Evolutionary conservation across 2,888 invertebrate species (phyloP).

Genomic region (Dermolepida albohirtum): DNA sequence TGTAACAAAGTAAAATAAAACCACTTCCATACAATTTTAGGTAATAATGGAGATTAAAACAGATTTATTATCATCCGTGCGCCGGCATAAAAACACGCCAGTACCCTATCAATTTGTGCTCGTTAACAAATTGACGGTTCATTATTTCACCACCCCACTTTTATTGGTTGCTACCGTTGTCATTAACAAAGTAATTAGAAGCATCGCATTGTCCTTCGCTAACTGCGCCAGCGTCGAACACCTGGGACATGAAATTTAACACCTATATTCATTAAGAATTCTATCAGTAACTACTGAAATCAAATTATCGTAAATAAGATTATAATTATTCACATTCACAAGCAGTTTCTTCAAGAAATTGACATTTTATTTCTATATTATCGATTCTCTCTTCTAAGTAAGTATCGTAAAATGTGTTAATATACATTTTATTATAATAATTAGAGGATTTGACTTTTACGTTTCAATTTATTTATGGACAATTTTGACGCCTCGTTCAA

Average conservation of each 20-base stretch:
- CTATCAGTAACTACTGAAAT: slow-evolving; percentile 12
- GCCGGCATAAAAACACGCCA: slow-evolving; percentile 14
- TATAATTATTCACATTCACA: background rate
- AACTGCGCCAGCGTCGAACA: slow-evolving; percentile 32
- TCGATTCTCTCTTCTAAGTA: no score
- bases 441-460: slow-evolving; percentile 11
- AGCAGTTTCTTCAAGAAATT: background rate
- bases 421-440: background rate
- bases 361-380: background rate
- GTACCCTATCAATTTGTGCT: slow-evolving; percentile 46
- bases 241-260: slow-evolving; percentile 45
- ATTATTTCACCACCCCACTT: slow-evolving; percentile 49
- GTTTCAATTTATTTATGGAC: slow-evolving; percentile 19
- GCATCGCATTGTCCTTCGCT: slow-evolving; percentile 45
- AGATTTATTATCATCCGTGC: slow-evolving; percentile 13
- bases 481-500: slow-evolving; percentile 17
- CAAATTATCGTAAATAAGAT: slow-evolving; percentile 5
- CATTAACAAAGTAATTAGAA: slow-evolving; percentile 51
- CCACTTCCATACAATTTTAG: slow-evolving; percentile 49
- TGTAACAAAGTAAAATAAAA: no score
- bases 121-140: slow-evolving; percentile 49
- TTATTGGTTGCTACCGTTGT: slow-evolving; percentile 49
- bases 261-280: slow-evolving; percentile 30
- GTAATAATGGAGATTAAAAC: slow-evolving; percentile 49
- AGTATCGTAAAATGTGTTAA: no score